These are phyloP conservation scores for Zalophus californianus DNA, from an alignment of 2,797 vertebrate species.

Conservation along the genomic window DNA sequence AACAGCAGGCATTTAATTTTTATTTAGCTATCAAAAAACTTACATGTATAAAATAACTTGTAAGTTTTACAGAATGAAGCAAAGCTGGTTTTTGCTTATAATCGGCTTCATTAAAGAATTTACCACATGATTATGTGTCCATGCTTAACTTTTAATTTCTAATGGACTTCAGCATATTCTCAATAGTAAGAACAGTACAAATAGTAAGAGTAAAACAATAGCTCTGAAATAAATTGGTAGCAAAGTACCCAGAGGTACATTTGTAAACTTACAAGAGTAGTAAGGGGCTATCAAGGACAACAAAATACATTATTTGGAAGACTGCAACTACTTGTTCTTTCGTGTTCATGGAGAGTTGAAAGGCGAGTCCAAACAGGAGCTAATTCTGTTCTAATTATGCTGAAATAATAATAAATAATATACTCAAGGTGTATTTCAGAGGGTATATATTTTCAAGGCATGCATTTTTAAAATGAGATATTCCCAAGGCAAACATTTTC, in stretches of 20 bases:
- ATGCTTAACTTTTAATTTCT: constrained; percentile 44
- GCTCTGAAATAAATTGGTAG: constrained; percentile 17
- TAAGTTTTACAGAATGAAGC: constrained; percentile 54
- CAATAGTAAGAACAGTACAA: neutral
- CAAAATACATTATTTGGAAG: constrained; percentile 13
- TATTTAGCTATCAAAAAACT: constrained; percentile 59
- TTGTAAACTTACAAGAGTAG: constrained; percentile 11
- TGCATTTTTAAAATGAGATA: constrained; percentile 28
- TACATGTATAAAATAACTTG: constrained; percentile 35
- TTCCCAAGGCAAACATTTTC: constrained; percentile 38
- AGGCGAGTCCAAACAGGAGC: neutral
- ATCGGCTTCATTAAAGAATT: constrained; percentile 16
- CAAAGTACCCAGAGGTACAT: neutral
- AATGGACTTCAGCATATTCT: constrained; percentile 24
- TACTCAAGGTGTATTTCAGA: neutral
- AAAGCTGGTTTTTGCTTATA: constrained; percentile 43
- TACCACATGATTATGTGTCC: neutral
- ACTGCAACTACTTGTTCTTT: neutral
- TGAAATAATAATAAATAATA: neutral
- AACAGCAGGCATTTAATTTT: constrained; percentile 48
- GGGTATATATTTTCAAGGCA: neutral
- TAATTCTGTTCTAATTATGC: constrained; percentile 45
- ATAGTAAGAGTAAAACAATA: neutral
- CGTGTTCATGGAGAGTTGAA: neutral
- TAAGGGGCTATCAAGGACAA: constrained; percentile 24